A percentile compares a stretch with the other conserved stretches of the same genome.
phyloP scores from a whole-genome alignment of 2,113 vertebrate species.

The Eonycteris spelaea region DNA sequence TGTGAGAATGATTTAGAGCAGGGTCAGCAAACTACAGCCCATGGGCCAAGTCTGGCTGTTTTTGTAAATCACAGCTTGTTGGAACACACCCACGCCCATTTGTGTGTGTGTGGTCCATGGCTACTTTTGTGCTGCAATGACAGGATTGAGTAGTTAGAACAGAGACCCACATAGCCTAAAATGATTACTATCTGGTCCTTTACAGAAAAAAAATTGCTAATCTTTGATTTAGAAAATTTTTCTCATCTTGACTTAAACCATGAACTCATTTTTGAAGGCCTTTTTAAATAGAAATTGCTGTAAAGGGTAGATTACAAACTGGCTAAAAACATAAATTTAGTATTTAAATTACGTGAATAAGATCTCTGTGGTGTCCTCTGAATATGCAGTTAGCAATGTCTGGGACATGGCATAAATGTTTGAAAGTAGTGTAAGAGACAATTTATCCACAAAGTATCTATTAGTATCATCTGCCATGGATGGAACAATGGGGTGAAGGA shows the following conservation, averaged over 20 bases:
- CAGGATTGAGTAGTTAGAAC: neutral
- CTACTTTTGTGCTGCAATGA: neutral
- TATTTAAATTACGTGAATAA: neutral
- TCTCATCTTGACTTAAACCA: slow-evolving; percentile 7
- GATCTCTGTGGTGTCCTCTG: neutral
- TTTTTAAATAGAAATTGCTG: neutral
- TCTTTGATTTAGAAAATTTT: neutral
- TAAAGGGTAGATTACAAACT: neutral
- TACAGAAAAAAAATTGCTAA: neutral
- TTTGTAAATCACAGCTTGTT: neutral
- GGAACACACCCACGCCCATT: neutral
- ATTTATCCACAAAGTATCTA: neutral
- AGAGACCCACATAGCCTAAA: neutral
- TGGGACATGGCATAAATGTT: neutral
- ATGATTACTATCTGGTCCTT: neutral
- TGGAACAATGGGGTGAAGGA: neutral
- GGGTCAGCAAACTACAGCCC: neutral
- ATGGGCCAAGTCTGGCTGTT: neutral
- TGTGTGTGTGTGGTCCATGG: neutral
- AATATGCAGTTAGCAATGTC: neutral
- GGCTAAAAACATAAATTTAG: neutral
- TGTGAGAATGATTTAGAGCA: slow-evolving; percentile 2
- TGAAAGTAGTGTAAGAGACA: neutral
- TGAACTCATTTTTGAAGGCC: neutral
- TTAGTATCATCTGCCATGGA: neutral